Base-by-base conservation (phyloP, 2,888 invertebrate genomes). In the Troides aeacus region DNA sequence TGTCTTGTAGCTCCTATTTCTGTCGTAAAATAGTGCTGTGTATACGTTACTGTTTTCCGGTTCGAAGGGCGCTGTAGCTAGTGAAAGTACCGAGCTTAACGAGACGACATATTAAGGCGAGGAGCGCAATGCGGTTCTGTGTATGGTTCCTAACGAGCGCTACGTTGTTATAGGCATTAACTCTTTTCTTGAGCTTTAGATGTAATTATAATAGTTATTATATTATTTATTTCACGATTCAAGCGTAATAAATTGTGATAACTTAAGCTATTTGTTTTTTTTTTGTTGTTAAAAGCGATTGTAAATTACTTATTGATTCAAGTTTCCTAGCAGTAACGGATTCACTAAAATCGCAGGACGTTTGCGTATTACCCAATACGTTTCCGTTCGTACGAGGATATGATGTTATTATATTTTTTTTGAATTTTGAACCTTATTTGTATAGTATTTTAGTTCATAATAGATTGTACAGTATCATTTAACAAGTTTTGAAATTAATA, bases 311-410 rank as follows among this genome's bases (percentile, higher is more conserved):
- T 62, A 57, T 62, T 62, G 30, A 36, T 30, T 70, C 75, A 74
- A 73, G 72, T 74, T 72, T 62, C 66, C 67, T 62, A 74, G 66
- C 63, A 72, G 72, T 76, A 80, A 78, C 79, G 76, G 79, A 81
- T 80, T 79, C 72, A 71, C 72, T 76, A 76, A 77, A 79, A 79
- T 73, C 72, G 70, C 66, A 68, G 62, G 63, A 67, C 36, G 72
- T 71, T 82, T 80, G 81, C 79, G 21, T 46, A 18, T 56, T 64
- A 78, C 84, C 30, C 83, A 83, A 75, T 65, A 62, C 64, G 69
- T 62, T 71, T 76, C 76, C 77, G 79, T 77, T 82, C 78, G 77
- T 75, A 71, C 77, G 79, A 65, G 17, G 82, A 78, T 77, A 76
- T 77, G 76, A 24, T 4, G 15, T 53, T 42, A 10, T 36, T 7